Conservation (phyloP, 2,797 vertebrate species). For the Petrocephalus sullivani region DNA sequence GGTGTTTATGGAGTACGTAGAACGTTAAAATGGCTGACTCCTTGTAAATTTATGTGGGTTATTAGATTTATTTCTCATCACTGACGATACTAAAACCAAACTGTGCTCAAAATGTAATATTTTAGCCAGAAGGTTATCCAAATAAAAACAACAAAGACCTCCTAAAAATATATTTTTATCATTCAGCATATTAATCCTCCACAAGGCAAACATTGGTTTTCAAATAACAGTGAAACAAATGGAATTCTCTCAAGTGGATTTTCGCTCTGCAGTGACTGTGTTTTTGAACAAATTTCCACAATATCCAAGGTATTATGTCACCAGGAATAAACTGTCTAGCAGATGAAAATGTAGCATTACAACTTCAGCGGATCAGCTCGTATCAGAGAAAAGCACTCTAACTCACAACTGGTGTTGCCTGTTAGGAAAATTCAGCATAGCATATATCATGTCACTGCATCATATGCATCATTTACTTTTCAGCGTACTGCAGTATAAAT, state of each 20-base stretch:
- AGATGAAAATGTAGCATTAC: neutral
- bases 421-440: neutral
- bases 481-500: neutral
- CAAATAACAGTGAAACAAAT: neutral
- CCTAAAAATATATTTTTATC: constrained; percentile 5
- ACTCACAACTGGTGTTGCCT: neutral
- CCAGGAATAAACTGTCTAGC: neutral
- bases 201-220: constrained; percentile 10
- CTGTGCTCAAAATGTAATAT: neutral
- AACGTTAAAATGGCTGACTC: neutral
- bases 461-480: neutral
- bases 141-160: neutral
- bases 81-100: neutral
- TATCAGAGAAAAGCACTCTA: neutral
- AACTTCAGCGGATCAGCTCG: neutral
- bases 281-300: neutral
- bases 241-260: neutral
- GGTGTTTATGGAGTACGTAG: neutral
- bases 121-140: neutral
- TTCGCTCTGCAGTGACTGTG: neutral
- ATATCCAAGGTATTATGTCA: neutral
- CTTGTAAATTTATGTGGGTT: neutral
- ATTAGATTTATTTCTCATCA: neutral
- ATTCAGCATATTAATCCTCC: neutral
- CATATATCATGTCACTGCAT: neutral